These are phyloP conservation scores for Tetramorium simillimum DNA, from an alignment of 1,140 invertebrate genomes.

Conservation along the genomic window DNA sequence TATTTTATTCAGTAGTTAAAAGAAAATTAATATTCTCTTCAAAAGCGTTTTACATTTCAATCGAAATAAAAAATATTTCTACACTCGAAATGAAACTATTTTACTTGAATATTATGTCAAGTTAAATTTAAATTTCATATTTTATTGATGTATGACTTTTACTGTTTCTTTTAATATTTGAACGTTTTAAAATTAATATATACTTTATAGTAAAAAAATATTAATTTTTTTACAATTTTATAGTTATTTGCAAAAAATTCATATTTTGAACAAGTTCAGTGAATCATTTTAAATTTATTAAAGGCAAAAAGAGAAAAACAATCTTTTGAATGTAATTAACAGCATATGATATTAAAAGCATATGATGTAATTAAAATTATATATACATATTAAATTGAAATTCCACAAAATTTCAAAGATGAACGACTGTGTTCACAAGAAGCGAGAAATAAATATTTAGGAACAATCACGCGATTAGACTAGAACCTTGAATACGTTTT, in stretches of 20 bases:
- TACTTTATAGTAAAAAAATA: neutral
- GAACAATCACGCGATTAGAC: neutral
- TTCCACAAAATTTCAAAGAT: neutral
- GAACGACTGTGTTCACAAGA: no score
- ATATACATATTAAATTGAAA: neutral
- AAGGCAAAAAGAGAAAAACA: neutral
- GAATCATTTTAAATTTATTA: neutral
- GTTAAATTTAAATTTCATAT: neutral
- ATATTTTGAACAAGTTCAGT: neutral
- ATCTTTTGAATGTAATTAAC: neutral
- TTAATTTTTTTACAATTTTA: neutral
- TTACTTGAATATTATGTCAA: neutral
- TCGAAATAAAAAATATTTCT: neutral
- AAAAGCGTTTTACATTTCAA: neutral
- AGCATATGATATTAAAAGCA: neutral
- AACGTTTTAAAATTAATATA: neutral
- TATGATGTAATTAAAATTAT: neutral
- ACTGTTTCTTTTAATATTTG: neutral
- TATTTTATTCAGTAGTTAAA: neutral
- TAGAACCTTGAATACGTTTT: neutral
- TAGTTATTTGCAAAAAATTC: neutral
- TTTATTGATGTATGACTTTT: neutral
- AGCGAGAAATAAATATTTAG: conserved; percentile 35
- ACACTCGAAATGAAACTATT: neutral
- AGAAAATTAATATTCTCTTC: neutral